Conservation (phyloP, 1,140 invertebrate species). For the Polyergus mexicanus region DNA sequence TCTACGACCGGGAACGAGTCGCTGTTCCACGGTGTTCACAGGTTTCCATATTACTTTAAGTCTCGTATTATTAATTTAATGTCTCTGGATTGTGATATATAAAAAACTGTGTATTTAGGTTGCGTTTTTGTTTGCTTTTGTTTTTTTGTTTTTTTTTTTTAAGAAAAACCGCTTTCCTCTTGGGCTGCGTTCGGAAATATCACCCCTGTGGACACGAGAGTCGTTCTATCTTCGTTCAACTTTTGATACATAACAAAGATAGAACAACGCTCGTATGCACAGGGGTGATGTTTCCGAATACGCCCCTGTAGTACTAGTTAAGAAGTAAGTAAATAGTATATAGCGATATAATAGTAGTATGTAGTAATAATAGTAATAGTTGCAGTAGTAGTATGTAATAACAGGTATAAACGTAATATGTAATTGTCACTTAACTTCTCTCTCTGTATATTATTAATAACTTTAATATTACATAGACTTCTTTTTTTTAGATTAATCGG, state of each 20-base stretch:
- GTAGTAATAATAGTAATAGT: conserved; percentile 65
- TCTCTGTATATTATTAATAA: conserved; percentile 84
- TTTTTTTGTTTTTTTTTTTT: conserved; percentile 39
- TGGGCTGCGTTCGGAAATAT: not conserved
- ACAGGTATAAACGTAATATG: conserved; percentile 84
- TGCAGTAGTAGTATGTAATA: conserved; percentile 74
- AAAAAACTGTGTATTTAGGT: conserved; percentile 67
- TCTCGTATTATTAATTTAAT: conserved; percentile 57
- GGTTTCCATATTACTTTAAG: conserved; percentile 60
- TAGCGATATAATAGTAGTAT: conserved; percentile 68
- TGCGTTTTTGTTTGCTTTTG: conserved; percentile 24
- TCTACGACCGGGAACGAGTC: conserved; percentile 54
- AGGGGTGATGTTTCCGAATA: too few relatives aligned
- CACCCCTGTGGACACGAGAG: too few relatives aligned
- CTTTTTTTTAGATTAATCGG: conserved; percentile 79
- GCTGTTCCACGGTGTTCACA: conserved; percentile 41
- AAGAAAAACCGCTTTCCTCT: conserved; percentile 67
- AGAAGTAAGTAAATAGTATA: conserved; percentile 74
- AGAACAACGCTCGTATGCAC: too few relatives aligned
- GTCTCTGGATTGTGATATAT: conserved; percentile 63
- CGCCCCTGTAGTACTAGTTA: conserved; percentile 51
- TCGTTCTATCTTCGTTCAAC: too few relatives aligned
- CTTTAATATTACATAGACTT: conserved; percentile 84
- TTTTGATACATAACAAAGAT: too few relatives aligned
- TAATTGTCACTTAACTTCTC: conserved; percentile 83